These are phyloP conservation scores for Eupleurogrammus muticus DNA, from an alignment of 2,797 vertebrate genomes.

Conservation along the genomic window DNA sequence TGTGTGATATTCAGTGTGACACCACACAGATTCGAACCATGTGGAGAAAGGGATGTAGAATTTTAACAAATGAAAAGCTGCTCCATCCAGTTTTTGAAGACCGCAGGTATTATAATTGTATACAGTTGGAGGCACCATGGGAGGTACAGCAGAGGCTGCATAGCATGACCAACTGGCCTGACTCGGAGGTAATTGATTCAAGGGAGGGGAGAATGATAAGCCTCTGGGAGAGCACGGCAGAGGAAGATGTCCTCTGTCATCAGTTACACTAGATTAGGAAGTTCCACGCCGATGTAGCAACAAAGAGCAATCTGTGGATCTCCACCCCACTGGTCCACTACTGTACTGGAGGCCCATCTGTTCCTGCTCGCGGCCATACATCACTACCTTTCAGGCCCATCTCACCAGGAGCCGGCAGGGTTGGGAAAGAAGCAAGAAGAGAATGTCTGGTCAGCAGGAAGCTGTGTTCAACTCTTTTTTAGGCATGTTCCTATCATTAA, in stretches of 20 bases:
- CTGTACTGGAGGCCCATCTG: slow-evolving; percentile 65
- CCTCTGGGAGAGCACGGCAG: slow-evolving; percentile 66
- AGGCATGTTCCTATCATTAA: not conserved
- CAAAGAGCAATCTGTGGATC: slow-evolving; percentile 71
- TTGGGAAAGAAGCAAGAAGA: slow-evolving; percentile 29
- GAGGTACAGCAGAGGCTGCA: slow-evolving; percentile 50
- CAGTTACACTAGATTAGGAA: slow-evolving; percentile 78
- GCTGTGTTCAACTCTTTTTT: slow-evolving; percentile 16
- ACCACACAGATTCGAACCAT: slow-evolving; percentile 32
- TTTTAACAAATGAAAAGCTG: slow-evolving; percentile 8
- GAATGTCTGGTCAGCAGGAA: slow-evolving; percentile 29
- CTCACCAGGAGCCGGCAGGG: slow-evolving; percentile 24
- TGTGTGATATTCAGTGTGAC: slow-evolving; percentile 45
- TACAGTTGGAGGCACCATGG: slow-evolving; percentile 49
- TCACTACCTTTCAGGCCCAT: slow-evolving; percentile 37
- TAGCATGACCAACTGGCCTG: slow-evolving; percentile 59
- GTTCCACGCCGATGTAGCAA: slow-evolving; percentile 56
- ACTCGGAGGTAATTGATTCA: slow-evolving; percentile 71
- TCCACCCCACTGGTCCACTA: slow-evolving; percentile 45
- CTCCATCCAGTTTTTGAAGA: slow-evolving; percentile 20
- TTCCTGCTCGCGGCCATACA: slow-evolving; percentile 52
- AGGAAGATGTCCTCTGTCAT: slow-evolving; percentile 69
- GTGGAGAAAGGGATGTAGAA: slow-evolving; percentile 18
- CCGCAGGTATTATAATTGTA: slow-evolving; percentile 44
- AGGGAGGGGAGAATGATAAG: slow-evolving; percentile 49